Base-by-base conservation (phyloP, 2,888 invertebrate genomes). In the Oxytorus armatus region DNA sequence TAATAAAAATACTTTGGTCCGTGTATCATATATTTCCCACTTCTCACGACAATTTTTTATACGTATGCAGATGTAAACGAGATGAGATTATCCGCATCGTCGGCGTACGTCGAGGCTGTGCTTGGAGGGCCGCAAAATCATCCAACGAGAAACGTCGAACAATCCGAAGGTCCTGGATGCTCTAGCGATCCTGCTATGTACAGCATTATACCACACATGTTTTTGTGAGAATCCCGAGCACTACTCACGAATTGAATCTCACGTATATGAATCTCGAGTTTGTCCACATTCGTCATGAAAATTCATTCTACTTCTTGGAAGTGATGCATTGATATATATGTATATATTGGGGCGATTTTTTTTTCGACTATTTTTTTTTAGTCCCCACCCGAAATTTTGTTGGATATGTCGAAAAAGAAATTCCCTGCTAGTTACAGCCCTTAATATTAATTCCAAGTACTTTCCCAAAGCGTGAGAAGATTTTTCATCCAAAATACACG, bases 61-160 rank as follows among this genome's bases (percentile, higher is more conserved):
- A 16, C 4, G 29, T 18, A 8, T 11, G 1, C 29, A 80, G 80
- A 72, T n/a, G 55, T 80, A 2, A 80, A 80, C 61, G 80, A 80
- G 51, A 80, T 80, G 80, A 68, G 77, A 14, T 47, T 80, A 1
- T 77, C 80, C 11, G 55, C 80, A 33, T 73, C 80, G 1, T 80
- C 80, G 33, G 80, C 80, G 21, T 80, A 80, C 68, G 80, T 80
- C 68, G 80, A 80, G n/a, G 80, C 80, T 1, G 80, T 80, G 16
- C 68, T 80, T 8, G 77, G 76, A 1, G 80, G 80, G 21, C 72
- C 80, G 11, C 77, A 80, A 49, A 80, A 77, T 73, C 80, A 80
- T 57, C 80, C 80, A 33, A 29, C 77, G 47, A 68, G 77, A 73
- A 80, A 77, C 23, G 69, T 73, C 63, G 77, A 80, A 16, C 77